Evolutionary conservation across 2,888 invertebrate genomes (phyloP), one percentile per base, ranked within the genome.

Genomic region (Drosophila atripex): DNA sequence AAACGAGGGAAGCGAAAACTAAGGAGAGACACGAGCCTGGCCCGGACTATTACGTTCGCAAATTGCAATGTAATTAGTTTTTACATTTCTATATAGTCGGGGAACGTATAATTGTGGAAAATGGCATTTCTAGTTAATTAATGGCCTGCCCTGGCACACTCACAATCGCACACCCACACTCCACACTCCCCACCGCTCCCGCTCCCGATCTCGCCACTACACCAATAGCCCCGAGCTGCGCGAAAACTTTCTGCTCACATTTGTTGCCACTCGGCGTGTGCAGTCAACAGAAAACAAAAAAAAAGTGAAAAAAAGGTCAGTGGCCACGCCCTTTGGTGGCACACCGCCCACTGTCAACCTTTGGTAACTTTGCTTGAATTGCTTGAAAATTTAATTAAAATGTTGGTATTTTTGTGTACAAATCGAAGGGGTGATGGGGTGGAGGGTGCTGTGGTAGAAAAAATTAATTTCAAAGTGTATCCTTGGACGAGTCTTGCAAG

Each of bases 11-110:
- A 25, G 21, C 25, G 55, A 9, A 41, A 41, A 18, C 39, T 18
- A 41, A 18, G 35, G 25, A 35, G 60, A 61, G 72, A 64, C 69
- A 72, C 74, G 75, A 72, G 76, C 76, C 71, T 61, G 71, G 73
- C 78, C 66, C 76, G 60, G 76, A 75, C 86, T 83, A 87, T 88
- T 87, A 79, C 80, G 79, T 68, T 87, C 84, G 80, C 85, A 89
- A 89, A 89, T 88, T 89, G 80, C 83, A 85, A 88, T 89, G 88
- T 89, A 88, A 88, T 89, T 89, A 88, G 89, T 86, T 88, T 84
- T 85, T 76, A 75, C 76, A 82, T 88, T 80, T 86, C 76, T 86
- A 78, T 76, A 79, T 66, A 78, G 83, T 72, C 65, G 78, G 76
- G 70, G 54, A 85, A 85, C 85, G 83, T 83, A 83, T 84, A 84